Evolutionary conservation across 1,140 invertebrate genomes (phyloP).

Genomic region (Adoxophyes honmai): DNA sequence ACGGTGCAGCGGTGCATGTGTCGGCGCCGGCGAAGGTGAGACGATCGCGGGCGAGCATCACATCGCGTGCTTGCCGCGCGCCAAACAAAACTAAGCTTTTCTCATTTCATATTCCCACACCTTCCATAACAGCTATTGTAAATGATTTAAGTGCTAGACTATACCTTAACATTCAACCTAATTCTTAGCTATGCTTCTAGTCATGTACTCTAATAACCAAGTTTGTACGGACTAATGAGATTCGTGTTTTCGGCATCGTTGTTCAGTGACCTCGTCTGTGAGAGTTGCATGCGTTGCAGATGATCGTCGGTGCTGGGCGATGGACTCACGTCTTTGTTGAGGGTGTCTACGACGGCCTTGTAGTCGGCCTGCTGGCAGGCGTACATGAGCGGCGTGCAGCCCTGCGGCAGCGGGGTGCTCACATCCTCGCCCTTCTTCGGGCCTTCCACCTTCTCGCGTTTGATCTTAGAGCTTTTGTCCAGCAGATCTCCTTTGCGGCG

Average conservation of each 20-base stretch:
- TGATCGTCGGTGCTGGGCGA: too few relatives aligned
- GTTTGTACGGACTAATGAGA: too few relatives aligned
- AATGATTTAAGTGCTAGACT: slow-evolving; percentile 14
- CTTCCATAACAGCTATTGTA: slow-evolving; percentile 23
- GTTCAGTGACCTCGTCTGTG: too few relatives aligned
- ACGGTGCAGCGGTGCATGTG: slow-evolving; percentile 19
- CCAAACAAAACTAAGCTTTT: slow-evolving; percentile 31
- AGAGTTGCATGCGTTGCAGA: too few relatives aligned
- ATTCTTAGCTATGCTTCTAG: too few relatives aligned
- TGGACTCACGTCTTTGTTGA: slow-evolving; percentile 72
- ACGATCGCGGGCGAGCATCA: slow-evolving; percentile 24
- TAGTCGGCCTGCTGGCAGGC: slow-evolving; percentile 88
- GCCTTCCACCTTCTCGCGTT: slow-evolving; percentile 52
- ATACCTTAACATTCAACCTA: too few relatives aligned
- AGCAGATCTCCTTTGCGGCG: slow-evolving; percentile 52
- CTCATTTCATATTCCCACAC: slow-evolving; percentile 38
- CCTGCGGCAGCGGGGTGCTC: slow-evolving; percentile 70
- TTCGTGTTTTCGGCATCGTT: too few relatives aligned
- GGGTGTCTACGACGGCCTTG: slow-evolving; percentile 66
- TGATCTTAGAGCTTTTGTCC: slow-evolving; percentile 66
- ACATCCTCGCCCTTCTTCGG: slow-evolving; percentile 49
- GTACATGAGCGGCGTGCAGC: slow-evolving; percentile 90
- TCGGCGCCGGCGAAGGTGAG: background rate
- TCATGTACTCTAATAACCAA: background rate
- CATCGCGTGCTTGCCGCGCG: slow-evolving; percentile 41